These are phyloP conservation scores for Mormyrus hasselquistii DNA, from an alignment of 2,797 vertebrate genomes.

Conservation along the genomic window DNA sequence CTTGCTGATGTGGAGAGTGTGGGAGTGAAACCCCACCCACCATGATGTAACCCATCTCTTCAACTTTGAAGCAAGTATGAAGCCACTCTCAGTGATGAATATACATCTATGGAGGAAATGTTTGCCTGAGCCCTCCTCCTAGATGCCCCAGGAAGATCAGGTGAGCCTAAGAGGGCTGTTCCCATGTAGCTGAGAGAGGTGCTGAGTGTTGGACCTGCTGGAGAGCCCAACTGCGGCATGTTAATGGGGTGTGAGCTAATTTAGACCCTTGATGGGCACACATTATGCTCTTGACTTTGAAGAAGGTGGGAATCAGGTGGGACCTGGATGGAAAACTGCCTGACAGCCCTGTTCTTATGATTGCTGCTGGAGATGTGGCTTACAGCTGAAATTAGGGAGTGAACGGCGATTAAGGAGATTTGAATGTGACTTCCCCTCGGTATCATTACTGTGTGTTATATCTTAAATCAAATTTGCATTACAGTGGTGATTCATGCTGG, in stretches of 20 bases:
- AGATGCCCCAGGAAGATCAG: neutral
- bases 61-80: neutral
- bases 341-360: conserved; percentile 63
- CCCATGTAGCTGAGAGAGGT: neutral
- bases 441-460: neutral
- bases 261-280: conserved; percentile 80
- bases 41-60: neutral
- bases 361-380: neutral
- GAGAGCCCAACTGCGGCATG: neutral
- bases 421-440: neutral
- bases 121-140: neutral
- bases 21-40: neutral
- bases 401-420: neutral
- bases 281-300: conserved; percentile 85
- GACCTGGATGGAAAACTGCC: conserved; percentile 76
- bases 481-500: neutral
- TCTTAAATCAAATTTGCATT: neutral
- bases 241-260: conserved; percentile 75
- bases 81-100: neutral
- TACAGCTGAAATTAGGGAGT: neutral
- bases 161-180: neutral
- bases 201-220: neutral
- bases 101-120: neutral
- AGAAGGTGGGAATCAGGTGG: conserved; percentile 83
- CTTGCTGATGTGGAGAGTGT: neutral